Percentiles rank a stretch among this genome's conserved stretches.
phyloP scores from a whole-genome alignment of 2,113 vertebrate genomes.

The Cacatua alba region DNA sequence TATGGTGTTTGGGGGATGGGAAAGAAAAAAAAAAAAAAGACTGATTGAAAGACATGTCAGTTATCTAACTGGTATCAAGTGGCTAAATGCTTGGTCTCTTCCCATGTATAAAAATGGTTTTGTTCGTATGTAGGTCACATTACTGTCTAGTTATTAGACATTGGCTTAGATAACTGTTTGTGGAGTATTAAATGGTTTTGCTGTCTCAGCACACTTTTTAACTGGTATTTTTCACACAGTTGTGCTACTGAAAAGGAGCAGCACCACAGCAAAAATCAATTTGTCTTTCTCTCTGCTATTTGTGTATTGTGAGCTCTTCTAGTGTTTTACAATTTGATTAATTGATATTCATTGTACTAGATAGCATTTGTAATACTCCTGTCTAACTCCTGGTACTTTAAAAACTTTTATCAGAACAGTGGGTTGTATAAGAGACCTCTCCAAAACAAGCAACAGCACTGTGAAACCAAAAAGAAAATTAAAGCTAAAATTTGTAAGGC shows the following conservation, averaged over 20 bases:
- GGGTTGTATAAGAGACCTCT: slow-evolving; percentile 59
- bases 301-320: slow-evolving; percentile 79
- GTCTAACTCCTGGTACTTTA: slow-evolving; percentile 64
- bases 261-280: slow-evolving; percentile 89
- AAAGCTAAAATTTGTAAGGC: slow-evolving; percentile 29
- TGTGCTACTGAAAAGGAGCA: slow-evolving; percentile 94
- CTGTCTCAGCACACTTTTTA: slow-evolving; percentile 96
- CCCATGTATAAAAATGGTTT: slow-evolving; percentile 82
- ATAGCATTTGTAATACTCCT: slow-evolving; percentile 73
- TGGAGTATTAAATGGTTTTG: slow-evolving; percentile 97
- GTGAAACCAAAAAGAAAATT: slow-evolving; percentile 56
- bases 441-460: slow-evolving; percentile 49
- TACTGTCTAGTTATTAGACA: slow-evolving; percentile 93
- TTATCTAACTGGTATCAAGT: slow-evolving; percentile 82
- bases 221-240: slow-evolving; percentile 99
- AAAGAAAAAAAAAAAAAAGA: background rate
- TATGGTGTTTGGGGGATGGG: background rate
- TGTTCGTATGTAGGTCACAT: slow-evolving; percentile 98
- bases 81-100: slow-evolving; percentile 77
- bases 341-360: slow-evolving; percentile 81
- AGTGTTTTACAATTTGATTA: slow-evolving; percentile 81
- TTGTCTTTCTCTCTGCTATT: slow-evolving; percentile 80
- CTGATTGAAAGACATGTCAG: slow-evolving; percentile 66
- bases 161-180: slow-evolving; percentile 97
- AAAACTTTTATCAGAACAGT: slow-evolving; percentile 73